phyloP scores from a whole-genome alignment of 2,888 invertebrate species.

The Stenoptilia bipunctidactyla region DNA sequence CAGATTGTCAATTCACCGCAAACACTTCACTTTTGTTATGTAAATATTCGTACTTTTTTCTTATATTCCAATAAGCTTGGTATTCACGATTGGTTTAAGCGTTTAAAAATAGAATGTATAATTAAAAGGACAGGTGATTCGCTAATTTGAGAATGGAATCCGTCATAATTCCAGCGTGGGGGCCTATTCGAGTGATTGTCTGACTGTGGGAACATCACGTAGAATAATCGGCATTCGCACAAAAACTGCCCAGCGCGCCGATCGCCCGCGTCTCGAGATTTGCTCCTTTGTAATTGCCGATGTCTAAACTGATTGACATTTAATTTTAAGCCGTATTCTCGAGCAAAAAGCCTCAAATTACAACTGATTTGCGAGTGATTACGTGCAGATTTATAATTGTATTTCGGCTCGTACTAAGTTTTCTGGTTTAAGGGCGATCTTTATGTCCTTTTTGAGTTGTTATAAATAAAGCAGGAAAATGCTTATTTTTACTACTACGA shows the following conservation, averaged over 20 bases:
- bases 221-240: slow-evolving; percentile 53
- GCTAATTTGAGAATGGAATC: slow-evolving; percentile 58
- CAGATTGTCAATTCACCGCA: slow-evolving; percentile 62
- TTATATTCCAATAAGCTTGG: slow-evolving; percentile 10
- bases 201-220: slow-evolving; percentile 67
- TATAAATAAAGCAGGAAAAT: too few species aligned
- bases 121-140: slow-evolving; percentile 55
- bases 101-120: too few species aligned
- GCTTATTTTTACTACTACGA: too few species aligned
- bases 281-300: slow-evolving; percentile 18
- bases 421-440: not conserved
- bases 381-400: slow-evolving; percentile 6
- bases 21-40: slow-evolving; percentile 61
- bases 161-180: slow-evolving; percentile 40
- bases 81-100: slow-evolving; percentile 8
- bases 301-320: slow-evolving; percentile 30
- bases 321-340: slow-evolving; percentile 26
- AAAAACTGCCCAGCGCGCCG: slow-evolving; percentile 40
- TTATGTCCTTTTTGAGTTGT: too few species aligned
- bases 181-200: slow-evolving; percentile 32
- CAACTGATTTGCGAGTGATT: slow-evolving; percentile 6
- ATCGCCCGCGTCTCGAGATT: slow-evolving; percentile 11
- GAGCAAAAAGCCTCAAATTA: slow-evolving; percentile 14
- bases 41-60: slow-evolving; percentile 28
- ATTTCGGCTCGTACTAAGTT: slow-evolving; percentile 3